A percentile compares a stretch with the other conserved stretches of the same genome.
Conservation (phyloP, 2,113 vertebrate species). For the Hippoglossus stenolepis region DNA sequence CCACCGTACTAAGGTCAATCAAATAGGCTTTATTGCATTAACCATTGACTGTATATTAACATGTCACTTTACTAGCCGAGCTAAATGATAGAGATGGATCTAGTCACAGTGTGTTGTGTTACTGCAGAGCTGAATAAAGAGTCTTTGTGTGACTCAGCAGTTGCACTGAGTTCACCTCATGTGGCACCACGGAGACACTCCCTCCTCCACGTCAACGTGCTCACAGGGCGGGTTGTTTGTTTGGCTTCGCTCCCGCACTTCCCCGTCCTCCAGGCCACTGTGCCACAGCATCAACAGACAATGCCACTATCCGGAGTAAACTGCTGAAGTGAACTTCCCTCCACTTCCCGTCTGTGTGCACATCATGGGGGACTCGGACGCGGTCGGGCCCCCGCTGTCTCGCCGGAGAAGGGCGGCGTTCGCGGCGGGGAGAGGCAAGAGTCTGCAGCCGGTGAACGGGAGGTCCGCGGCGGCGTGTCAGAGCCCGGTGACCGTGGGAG, state of each 20-base stretch:
- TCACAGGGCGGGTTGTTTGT: constrained; percentile 39
- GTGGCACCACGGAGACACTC: constrained; percentile 33
- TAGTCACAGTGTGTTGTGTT: too few relatives aligned
- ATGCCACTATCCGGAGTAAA: not conserved
- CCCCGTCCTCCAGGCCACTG: constrained; percentile 8
- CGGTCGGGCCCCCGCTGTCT: not conserved
- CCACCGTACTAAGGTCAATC: not conserved
- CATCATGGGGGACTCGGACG: constrained; percentile 58
- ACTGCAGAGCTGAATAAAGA: not conserved
- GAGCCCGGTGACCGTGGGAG: constrained; percentile 5
- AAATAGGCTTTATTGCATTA: not conserved
- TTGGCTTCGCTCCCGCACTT: constrained; percentile 23
- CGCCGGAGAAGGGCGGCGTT: constrained; percentile 64
- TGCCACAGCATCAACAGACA: constrained; percentile 14
- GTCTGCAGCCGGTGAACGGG: constrained; percentile 39
- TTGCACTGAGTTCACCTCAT: not conserved
- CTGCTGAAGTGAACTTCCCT: not conserved
- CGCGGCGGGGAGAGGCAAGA: not conserved
- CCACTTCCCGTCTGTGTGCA: not conserved
- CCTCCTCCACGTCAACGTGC: constrained; percentile 24
- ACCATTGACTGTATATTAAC: not conserved
- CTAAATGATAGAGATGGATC: too few relatives aligned
- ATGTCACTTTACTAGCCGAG: not conserved
- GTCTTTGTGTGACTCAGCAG: constrained; percentile 26
- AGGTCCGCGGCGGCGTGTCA: constrained; percentile 17